Conservation (phyloP, 2,113 vertebrate genomes). For the Gymnorhina tibicen region DNA sequence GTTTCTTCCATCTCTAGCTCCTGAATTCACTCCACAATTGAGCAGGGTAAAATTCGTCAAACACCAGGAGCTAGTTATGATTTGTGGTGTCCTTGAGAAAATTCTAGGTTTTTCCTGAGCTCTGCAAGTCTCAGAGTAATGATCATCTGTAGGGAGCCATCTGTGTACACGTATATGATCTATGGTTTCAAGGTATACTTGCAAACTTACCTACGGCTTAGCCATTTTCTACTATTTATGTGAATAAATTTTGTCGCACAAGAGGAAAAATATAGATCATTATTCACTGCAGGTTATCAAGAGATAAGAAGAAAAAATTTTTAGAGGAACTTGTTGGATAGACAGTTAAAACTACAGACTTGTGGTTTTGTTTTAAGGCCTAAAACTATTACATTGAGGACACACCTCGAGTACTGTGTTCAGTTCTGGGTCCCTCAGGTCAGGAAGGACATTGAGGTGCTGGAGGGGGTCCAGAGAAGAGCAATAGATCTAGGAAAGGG, state of each 20-base stretch:
- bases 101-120: neutral
- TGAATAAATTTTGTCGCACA: neutral
- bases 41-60: neutral
- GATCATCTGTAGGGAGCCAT: neutral
- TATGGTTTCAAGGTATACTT: neutral
- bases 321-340: neutral
- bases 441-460: neutral
- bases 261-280: neutral
- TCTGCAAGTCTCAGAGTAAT: neutral
- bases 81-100: conserved; percentile 10
- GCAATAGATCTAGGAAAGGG: neutral
- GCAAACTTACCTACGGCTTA: neutral
- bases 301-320: neutral
- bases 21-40: neutral
- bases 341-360: neutral
- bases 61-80: neutral
- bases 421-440: neutral
- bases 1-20: neutral
- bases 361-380: neutral
- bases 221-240: neutral
- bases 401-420: neutral
- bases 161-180: neutral
- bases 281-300: neutral
- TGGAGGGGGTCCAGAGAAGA: neutral
- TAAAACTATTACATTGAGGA: neutral